Percentiles rank a stretch among this genome's conserved stretches.
Conservation (phyloP, 2,888 invertebrate genomes). For the Caenorhabditis virilis region DNA sequence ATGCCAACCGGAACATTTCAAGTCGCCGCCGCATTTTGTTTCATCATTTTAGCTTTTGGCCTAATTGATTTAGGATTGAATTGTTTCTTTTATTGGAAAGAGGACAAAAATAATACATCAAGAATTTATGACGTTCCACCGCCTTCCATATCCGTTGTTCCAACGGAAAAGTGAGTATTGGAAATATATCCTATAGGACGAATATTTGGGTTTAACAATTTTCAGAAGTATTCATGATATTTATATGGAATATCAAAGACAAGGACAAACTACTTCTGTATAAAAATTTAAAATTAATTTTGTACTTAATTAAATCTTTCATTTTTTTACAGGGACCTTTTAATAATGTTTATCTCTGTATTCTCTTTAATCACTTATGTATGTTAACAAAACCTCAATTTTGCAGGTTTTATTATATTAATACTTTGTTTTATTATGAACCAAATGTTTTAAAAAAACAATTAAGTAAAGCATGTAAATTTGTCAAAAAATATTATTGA, state of each 20-base stretch:
- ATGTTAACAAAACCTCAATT: no score
- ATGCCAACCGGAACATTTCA: slow-evolving; percentile 29
- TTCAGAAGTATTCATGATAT: slow-evolving; percentile 35
- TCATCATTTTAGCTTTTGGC: slow-evolving; percentile 27
- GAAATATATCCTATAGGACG: no score
- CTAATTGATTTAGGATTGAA: slow-evolving; percentile 25
- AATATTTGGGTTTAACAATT: no score
- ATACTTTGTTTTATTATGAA: no score
- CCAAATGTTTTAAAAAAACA: no score
- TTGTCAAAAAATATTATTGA: no score
- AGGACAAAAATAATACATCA: no score
- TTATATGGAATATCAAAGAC: slow-evolving; percentile 31
- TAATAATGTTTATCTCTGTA: neutral
- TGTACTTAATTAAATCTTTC: neutral
- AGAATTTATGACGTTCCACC: slow-evolving; percentile 38
- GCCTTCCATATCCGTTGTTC: slow-evolving; percentile 20
- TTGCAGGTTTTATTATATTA: no score
- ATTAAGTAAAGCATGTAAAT: no score
- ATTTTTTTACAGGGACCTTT: neutral
- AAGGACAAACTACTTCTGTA: slow-evolving; percentile 37
- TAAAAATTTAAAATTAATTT: neutral
- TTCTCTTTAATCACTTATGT: no score
- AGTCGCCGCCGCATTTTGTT: slow-evolving; percentile 26
- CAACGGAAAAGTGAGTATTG: slow-evolving; percentile 25
- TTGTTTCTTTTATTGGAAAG: slow-evolving; percentile 19